Base-by-base conservation (phyloP, 2,888 invertebrate genomes). In the Scrobipalpa atriplicella region DNA sequence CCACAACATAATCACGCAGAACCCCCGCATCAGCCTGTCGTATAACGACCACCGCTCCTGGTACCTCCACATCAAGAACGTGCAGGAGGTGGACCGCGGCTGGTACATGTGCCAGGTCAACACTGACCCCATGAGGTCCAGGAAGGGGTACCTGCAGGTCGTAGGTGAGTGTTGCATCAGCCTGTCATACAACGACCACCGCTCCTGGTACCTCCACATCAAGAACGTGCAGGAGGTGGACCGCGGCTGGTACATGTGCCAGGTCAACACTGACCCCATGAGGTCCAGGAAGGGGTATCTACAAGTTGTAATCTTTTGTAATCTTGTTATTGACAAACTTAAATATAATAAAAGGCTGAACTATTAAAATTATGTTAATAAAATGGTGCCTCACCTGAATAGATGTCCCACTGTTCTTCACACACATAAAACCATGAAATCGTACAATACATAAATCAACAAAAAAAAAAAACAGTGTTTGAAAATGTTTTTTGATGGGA, bases 51-150 rank as follows among this genome's bases (percentile, higher is more conserved):
- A 97, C 85, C 95, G 97, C 67, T 97, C 97, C 63, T 98, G 97
- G 97, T 97, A 96, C 87, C 94, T 98, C 69, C 98, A 97, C 86
- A 97, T 98, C 85, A 96, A 96, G 86, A 95, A 95, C 80, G 97
- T 97, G 43, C 96, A 97, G 81, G 97, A 98, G 86, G 94, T 95
- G 51, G 98, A 98, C 89, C 94, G 97, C 7, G 98, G 98, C 67
- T 98, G 97, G 97, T 98, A 94, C 80, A 97, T 97, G 97, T 97
- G 97, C 83, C 97, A 98, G 89, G 96, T 98, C 73, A 98, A 98
- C 89, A 98, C 98, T 1, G 97, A 98, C 88, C 98, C 98, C 19
- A 98, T 98, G 98, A 94, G 97, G 72, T 97, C 96, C 67, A 94
- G 96, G 68, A 96, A 97, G 82, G 98, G 98, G 68, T 98, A 97